A percentile compares a stretch with the other conserved stretches of the same genome.
Evolutionary conservation across 2,888 invertebrate genomes (phyloP).

Genomic region (Amitus sp.): DNA sequence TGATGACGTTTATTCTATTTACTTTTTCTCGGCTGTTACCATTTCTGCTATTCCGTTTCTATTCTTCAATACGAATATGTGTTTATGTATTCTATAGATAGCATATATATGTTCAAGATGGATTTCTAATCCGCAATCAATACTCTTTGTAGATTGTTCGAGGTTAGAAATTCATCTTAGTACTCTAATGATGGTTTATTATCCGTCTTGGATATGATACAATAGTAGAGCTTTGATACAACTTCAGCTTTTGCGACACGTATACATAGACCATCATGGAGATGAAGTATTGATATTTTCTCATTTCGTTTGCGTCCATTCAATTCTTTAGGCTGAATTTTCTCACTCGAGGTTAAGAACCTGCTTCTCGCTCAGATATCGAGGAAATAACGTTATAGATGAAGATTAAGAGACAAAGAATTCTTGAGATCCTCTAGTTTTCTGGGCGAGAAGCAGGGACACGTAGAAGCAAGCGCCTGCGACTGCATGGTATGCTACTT

Average conservation of each 20-base stretch:
- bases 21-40: conserved; percentile 37
- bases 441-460: conserved; percentile 40
- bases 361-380: conserved; percentile 29
- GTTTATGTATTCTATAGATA: conserved; percentile 43
- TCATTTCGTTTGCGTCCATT: conserved; percentile 28
- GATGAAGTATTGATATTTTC: conserved; percentile 9
- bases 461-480: conserved; percentile 61
- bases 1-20: conserved; percentile 15
- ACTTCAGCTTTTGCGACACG: background rate
- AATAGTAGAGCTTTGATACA: background rate
- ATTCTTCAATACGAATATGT: conserved; percentile 40
- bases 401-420: too few species aligned
- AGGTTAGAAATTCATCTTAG: conserved; percentile 9
- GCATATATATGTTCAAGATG: conserved; percentile 31
- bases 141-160: background rate
- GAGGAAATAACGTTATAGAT: too few species aligned
- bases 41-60: conserved; percentile 42
- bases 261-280: conserved; percentile 19
- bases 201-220: conserved; percentile 8
- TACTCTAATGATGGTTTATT: conserved; percentile 13
- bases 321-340: conserved; percentile 33
- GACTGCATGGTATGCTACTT: conserved; percentile 65
- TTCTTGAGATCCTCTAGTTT: too few species aligned
- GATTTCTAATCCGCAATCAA: conserved; percentile 17
- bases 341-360: conserved; percentile 27